phyloP scores from a whole-genome alignment of 2,888 invertebrate species.

The Diachrysia chrysitis region DNA sequence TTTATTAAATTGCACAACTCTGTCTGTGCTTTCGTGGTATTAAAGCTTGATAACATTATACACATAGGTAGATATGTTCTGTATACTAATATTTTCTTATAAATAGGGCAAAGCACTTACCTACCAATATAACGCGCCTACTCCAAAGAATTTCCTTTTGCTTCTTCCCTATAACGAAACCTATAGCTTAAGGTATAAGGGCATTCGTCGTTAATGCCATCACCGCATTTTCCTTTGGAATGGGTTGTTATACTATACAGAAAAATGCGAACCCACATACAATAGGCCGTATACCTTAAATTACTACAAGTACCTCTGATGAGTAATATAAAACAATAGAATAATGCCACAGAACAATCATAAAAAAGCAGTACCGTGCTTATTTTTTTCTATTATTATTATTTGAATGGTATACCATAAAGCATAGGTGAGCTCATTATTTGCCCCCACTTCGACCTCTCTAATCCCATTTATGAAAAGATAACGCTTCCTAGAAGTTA shows the following conservation, averaged over 20 bases:
- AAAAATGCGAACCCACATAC: constrained; percentile 1
- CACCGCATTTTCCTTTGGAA: background rate
- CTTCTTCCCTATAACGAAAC: background rate
- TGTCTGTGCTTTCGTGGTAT: too few relatives aligned
- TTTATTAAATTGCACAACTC: too few relatives aligned
- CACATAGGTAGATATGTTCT: too few relatives aligned
- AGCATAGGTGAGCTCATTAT: background rate
- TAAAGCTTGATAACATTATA: too few relatives aligned
- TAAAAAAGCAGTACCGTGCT: background rate
- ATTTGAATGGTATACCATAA: background rate
- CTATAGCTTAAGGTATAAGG: background rate
- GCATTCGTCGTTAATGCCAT: background rate
- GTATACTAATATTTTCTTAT: too few relatives aligned
- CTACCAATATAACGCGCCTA: background rate
- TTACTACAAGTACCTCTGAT: background rate
- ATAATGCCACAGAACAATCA: background rate
- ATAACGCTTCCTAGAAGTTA: background rate
- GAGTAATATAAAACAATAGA: background rate
- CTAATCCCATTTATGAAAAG: background rate
- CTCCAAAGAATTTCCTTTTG: background rate
- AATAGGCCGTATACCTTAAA: background rate
- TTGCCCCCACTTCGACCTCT: background rate
- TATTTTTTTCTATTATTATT: background rate
- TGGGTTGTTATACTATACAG: background rate
- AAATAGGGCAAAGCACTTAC: background rate